phyloP scores from a whole-genome alignment of 1,140 invertebrate species.

The Cephus cinctus region DNA sequence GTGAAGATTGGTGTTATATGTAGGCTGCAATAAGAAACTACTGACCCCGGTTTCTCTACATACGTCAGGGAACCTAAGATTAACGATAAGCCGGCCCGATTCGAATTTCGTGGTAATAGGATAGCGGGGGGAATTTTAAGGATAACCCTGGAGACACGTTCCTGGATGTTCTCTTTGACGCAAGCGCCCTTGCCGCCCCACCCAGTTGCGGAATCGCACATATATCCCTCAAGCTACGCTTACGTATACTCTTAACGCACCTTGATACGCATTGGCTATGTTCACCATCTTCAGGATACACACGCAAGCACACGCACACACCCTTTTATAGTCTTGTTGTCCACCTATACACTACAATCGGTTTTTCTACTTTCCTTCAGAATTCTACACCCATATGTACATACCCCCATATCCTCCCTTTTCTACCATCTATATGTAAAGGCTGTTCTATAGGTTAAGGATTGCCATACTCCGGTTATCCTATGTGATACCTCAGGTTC shows the following conservation, averaged over 20 bases:
- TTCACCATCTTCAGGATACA: slow-evolving; percentile 9
- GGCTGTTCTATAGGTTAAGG: no score
- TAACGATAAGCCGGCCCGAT: slow-evolving; percentile 33
- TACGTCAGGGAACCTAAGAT: slow-evolving; percentile 22
- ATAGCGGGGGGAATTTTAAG: slow-evolving; percentile 33
- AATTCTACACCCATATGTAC: slow-evolving; percentile 16
- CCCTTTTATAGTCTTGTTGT: slow-evolving; percentile 9
- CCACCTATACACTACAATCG: slow-evolving; percentile 3
- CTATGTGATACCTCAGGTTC: slow-evolving; percentile 24
- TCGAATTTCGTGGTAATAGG: slow-evolving; percentile 39
- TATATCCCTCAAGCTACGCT: not conserved
- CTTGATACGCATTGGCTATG: no score
- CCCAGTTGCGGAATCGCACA: slow-evolving; percentile 21
- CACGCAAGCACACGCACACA: not conserved
- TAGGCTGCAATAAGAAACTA: slow-evolving; percentile 16
- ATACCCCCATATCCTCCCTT: no score
- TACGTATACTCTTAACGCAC: no score
- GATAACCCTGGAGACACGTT: slow-evolving; percentile 34
- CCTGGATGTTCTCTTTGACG: slow-evolving; percentile 26
- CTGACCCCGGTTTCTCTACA: slow-evolving; percentile 20
- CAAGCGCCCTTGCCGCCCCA: slow-evolving; percentile 28
- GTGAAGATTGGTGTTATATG: no score
- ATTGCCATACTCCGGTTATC: slow-evolving; percentile 19
- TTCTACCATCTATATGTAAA: no score
- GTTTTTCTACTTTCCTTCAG: slow-evolving; percentile 10